Evolutionary conservation across 1,140 invertebrate genomes (phyloP), one percentile per base, ranked within the genome.

Genomic region (Dreissena polymorpha): DNA sequence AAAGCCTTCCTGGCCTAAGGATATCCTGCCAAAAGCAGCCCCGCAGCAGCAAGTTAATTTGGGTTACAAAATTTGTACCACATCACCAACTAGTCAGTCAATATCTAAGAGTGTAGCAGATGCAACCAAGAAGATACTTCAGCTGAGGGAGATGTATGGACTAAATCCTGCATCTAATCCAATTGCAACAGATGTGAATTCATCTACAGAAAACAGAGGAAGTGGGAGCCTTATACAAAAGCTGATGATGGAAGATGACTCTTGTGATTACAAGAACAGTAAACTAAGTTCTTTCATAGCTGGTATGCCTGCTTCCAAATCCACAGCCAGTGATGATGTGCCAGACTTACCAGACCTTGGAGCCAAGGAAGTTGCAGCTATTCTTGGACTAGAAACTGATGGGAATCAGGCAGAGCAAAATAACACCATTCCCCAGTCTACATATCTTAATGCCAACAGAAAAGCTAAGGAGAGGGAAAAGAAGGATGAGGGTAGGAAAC

Each of bases 261-360:
- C 53, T 12, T 23, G 16, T 23, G 14, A 10, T 16, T 0, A 18
- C 13, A 50, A 50, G 10, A 50, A 21, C 16, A 73, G 13, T 55
- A 12, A 29, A 13, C n/a, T 55, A 25, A 12, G 51, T 18, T 18
- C 71, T 51, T 21, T 57, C n/a, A 55, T 21, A 29, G 23, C 53
- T 55, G n/a, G 16, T 16, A 2, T n/a, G n/a, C 49, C 55, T 14
- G n/a, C 51, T 0, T 27, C 25, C 18, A 16, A 71, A 3, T 2
- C 39, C 7, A 50, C 39, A 18, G 69, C 7, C 18, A 25, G 1
- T 50, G 50, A 49, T 49, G 14, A 18, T n/a, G 16, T 82, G 0
- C 70, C 79, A 51, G 79, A 82, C 2, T 65, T 82, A 50, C 69
- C 69, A 50, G 79, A 82, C 51, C 50, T 82, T 21, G 79, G 79